phyloP scores from a whole-genome alignment of 2,797 vertebrate genomes.

The Anguilla pacifica region DNA sequence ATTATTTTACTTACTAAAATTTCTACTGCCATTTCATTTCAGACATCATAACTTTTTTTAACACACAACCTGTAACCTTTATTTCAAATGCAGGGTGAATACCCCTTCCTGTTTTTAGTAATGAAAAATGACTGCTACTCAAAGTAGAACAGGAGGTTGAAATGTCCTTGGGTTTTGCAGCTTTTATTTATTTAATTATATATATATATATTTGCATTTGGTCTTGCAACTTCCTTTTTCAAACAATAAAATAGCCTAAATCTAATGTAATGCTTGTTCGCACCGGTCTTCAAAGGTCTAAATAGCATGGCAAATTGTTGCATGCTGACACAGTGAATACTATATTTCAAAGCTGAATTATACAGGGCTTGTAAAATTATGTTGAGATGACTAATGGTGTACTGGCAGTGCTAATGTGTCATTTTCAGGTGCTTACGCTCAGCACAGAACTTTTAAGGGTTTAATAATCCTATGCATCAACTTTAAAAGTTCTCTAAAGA shows the following conservation, averaged over 20 bases:
- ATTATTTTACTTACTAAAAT: conserved; percentile 24
- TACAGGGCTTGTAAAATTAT: not conserved
- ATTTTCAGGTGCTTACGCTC: not conserved
- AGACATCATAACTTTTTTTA: conserved; percentile 22
- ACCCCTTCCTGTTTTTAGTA: not conserved
- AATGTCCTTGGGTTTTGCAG: conserved; percentile 23
- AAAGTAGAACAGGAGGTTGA: not conserved
- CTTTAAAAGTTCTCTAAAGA: conserved; percentile 1
- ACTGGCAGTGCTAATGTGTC: not conserved
- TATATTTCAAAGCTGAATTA: not conserved
- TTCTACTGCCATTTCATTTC: conserved; percentile 18
- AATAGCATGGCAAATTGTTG: not conserved
- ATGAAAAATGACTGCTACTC: conserved; percentile 26
- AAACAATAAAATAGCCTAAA: not conserved
- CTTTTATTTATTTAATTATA: not conserved
- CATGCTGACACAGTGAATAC: not conserved
- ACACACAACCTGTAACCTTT: conserved; percentile 9
- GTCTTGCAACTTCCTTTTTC: not conserved
- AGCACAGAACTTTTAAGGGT: not conserved
- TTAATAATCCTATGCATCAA: not conserved
- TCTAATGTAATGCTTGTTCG: not conserved
- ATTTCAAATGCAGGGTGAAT: conserved; percentile 22
- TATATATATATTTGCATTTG: not conserved
- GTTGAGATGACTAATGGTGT: not conserved
- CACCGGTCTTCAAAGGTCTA: not conserved